These are phyloP conservation scores for Crenuchus spilurus DNA, from an alignment of 2,797 vertebrate species.

Conservation along the genomic window DNA sequence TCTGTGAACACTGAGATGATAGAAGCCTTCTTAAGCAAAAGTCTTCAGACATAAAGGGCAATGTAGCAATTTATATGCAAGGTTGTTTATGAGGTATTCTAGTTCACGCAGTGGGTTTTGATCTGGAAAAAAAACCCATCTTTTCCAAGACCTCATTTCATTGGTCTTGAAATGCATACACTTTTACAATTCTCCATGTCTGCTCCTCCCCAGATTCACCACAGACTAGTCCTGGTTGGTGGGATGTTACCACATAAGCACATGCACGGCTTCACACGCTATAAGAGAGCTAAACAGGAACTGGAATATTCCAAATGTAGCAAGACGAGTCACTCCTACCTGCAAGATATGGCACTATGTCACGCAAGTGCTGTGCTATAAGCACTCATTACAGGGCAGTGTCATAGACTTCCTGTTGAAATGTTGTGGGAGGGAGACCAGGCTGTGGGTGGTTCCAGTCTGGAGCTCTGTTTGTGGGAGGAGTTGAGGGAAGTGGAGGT, in stretches of 20 bases:
- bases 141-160: constrained; percentile 56
- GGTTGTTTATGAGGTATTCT: constrained; percentile 66
- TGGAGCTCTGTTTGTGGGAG: constrained; percentile 69
- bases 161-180: constrained; percentile 45
- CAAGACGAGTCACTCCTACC: constrained; percentile 53
- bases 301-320: constrained; percentile 59
- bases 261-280: constrained; percentile 54
- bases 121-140: constrained; percentile 50
- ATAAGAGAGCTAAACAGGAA: constrained; percentile 64
- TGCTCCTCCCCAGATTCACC: background rate
- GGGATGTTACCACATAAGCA: constrained; percentile 31
- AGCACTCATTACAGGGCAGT: constrained; percentile 84
- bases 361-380: constrained; percentile 49
- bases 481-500: constrained; percentile 65
- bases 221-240: constrained; percentile 20
- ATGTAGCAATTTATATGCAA: constrained; percentile 66
- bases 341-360: constrained; percentile 63
- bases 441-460: constrained; percentile 76
- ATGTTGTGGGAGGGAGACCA: constrained; percentile 56
- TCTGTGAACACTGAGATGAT: constrained; percentile 54
- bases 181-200: constrained; percentile 12
- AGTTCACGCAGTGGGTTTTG: constrained; percentile 60
- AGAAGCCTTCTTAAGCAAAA: constrained; percentile 53
- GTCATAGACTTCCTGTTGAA: constrained; percentile 90
- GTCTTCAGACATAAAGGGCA: constrained; percentile 76